Base-by-base conservation (phyloP, 2,113 vertebrate species). In the Panurus biarmicus region DNA sequence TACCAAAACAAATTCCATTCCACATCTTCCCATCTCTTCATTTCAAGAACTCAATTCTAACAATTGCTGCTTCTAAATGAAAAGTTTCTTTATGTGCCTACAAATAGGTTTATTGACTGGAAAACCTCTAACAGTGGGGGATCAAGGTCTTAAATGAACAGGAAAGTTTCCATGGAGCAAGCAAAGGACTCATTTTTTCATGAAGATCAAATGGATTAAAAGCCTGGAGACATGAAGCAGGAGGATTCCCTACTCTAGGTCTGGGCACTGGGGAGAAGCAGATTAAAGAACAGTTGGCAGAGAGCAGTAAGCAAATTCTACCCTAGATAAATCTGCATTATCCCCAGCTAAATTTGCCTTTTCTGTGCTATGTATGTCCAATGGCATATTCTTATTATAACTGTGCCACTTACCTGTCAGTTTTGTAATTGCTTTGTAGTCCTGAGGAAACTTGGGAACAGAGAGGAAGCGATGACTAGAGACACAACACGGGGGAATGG, bases 401-500 rank as follows among this genome's bases (percentile, higher is more conserved):
- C 15, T 35, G 10, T 28, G 21, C 19, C n/a, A 40, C 29, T 65
- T 56, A 15, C 1, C 0, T 71, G 56, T 13, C 50, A 70, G 9
- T 51, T 84, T 42, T 67, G 10, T 42, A 42, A 31, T 29, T 61
- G 22, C 13, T 80, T 56, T 19, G 9, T 44, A 9, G 21, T 71
- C 11, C 42, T 61, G 47, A 61, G 13, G 35, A n/a, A 72, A 53
- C n/a, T 20, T 3, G 0, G 51, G 33, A 24, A 40, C 12, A 6
- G 29, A 40, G 64, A 36, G 26, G 12, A 65, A 12, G 20, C 16
- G 29, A 18, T 56, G 24, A 5, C 18, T 23, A 23, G 28, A 33
- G 48, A 26, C 5, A 28, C 1, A 5, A 22, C 18, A 38, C 0
- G 1, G 10, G 11, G 23, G 7, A 56, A 48, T 48, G 42, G 69